Conservation (phyloP, 2,113 vertebrate species). For the Nerophis ophidion region DNA sequence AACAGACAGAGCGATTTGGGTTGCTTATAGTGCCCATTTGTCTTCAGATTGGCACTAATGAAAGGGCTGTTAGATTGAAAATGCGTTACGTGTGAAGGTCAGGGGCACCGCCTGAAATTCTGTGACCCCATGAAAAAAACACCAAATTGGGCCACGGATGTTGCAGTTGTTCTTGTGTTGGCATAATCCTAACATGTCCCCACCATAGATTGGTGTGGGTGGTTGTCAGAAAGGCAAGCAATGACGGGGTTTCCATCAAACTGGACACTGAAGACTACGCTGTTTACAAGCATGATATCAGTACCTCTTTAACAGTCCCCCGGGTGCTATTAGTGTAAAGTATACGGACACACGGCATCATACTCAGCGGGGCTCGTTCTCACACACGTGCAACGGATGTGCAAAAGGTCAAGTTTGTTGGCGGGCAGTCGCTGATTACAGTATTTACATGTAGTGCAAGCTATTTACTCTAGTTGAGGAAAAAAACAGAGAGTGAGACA, state of each 20-base stretch:
- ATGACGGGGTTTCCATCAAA: constrained; percentile 25
- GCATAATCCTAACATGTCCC: too few species aligned
- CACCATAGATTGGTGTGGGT: neutral
- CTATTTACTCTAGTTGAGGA: constrained; percentile 27
- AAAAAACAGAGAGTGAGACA: constrained; percentile 10
- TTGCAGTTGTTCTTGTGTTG: too few species aligned
- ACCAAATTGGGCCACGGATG: neutral
- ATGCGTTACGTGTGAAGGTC: constrained; percentile 35
- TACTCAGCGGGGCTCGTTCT: constrained; percentile 40
- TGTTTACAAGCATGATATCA: constrained; percentile 36
- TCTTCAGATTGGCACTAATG: constrained; percentile 61
- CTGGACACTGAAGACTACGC: constrained; percentile 11
- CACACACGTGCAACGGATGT: constrained; percentile 36
- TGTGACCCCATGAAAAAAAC: too few species aligned
- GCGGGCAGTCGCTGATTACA: constrained; percentile 36
- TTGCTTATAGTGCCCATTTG: constrained; percentile 60
- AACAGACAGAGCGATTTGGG: constrained; percentile 59
- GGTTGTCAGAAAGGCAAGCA: constrained; percentile 1
- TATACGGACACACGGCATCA: constrained; percentile 25
- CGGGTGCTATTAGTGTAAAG: constrained; percentile 29
- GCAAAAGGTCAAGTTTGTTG: constrained; percentile 42
- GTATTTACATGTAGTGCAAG: constrained; percentile 41
- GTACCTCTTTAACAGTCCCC: constrained; percentile 26
- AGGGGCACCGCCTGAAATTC: too few species aligned
- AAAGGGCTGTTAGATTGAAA: constrained; percentile 56